Evolutionary conservation across 64 coral and sea anemone species (phyloP), one percentile per base, ranked within the genome.

Genomic region (Acropora tenuis): DNA sequence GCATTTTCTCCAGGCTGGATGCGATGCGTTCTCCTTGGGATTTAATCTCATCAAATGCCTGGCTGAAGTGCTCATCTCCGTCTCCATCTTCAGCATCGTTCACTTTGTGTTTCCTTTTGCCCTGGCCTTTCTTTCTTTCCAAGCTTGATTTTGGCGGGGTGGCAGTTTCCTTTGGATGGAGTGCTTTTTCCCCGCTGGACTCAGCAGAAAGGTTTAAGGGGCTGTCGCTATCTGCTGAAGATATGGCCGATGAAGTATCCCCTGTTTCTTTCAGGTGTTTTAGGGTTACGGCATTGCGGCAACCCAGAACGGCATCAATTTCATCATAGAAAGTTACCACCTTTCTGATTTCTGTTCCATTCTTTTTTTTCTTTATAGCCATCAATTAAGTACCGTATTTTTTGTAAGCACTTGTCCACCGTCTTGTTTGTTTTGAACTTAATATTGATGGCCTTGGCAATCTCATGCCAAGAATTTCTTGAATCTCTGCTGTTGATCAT

Each of bases 111-210:
- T 69, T 69, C 67, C 67, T 69, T 69, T 69, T 69, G 50, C 50
- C 50, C 50, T 53, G 50, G 50, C 50, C 50, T 53, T 53, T 53
- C 50, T 53, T 53, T 53, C 50, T 53, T 53, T 53, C 50, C 50
- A 53, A 53, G 50, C 50, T 5, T 53, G 90, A 71, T 71, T 71
- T 71, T 16, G 15, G 67, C 18, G 67, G 67, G 67, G 67, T 30
- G 11, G 90, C 90, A 17, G 46, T 65, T 60, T 83, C 82, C 65
- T 86, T 92, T 15, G 80, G 89, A 72, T 81, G 48, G 12, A 74
- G 89, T 10, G 50, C 63, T 71, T 78, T 44, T 12, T 77, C 79
- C 58, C 80, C 9, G 67, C 67, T 71, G 67, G 67, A 71, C 67
- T 71, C 67, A 71, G 67, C 6, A 71, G 7, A 30, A 55, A 40